phyloP scores from a whole-genome alignment of 2,888 invertebrate genomes.

The Plutella xylostella region DNA sequence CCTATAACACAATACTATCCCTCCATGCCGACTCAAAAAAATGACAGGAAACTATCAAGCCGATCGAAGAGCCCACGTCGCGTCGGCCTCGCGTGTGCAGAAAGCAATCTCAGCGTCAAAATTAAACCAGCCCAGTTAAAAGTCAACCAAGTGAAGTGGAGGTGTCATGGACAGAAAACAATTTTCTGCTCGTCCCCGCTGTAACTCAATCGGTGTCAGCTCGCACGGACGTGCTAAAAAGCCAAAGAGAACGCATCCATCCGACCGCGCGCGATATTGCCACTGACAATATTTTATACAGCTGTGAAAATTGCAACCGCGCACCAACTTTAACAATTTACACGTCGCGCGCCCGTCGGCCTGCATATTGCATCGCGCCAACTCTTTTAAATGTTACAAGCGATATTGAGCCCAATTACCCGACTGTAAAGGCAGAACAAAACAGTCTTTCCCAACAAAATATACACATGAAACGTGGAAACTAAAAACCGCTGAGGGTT shows the following conservation, averaged over 20 bases:
- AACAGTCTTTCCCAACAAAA: no score
- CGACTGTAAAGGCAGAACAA: background rate
- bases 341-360: slow-evolving; percentile 34
- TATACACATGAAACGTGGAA: background rate
- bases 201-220: slow-evolving; percentile 24
- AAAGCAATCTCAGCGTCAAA: slow-evolving; percentile 1
- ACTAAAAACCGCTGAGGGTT: no score
- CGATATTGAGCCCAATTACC: background rate
- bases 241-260: slow-evolving; percentile 38
- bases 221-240: slow-evolving; percentile 41
- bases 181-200: slow-evolving; percentile 14
- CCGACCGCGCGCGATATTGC: slow-evolving; percentile 31
- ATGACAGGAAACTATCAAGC: background rate
- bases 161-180: slow-evolving; percentile 17
- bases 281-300: slow-evolving; percentile 56
- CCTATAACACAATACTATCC: background rate
- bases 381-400: background rate
- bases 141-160: slow-evolving; percentile 5
- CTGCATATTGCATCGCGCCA: slow-evolving; percentile 25
- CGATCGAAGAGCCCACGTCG: no score
- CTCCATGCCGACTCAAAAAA: no score
- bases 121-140: background rate
- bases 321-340: slow-evolving; percentile 58
- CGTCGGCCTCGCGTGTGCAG: background rate
- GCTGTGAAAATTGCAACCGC: slow-evolving; percentile 55